Conservation (phyloP, 2,113 vertebrate genomes). For the Tetraodon nigroviridis region DNA sequence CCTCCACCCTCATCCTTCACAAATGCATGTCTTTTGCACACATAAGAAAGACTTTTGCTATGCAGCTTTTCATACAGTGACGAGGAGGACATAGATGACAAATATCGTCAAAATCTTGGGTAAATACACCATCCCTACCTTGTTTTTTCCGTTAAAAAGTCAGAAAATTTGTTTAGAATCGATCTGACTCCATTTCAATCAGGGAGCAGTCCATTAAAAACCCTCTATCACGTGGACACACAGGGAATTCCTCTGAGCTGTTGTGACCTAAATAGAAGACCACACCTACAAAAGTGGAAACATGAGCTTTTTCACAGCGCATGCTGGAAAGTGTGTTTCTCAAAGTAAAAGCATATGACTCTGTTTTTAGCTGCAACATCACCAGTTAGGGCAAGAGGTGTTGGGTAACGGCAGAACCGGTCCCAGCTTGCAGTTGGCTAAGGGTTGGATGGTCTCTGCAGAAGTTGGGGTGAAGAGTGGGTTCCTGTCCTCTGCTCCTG, state of each 20-base stretch:
- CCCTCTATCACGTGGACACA: conserved; percentile 45
- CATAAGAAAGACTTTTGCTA: no score
- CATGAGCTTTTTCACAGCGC: conserved; percentile 65
- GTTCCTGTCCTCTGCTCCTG: conserved; percentile 9
- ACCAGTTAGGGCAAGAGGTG: conserved; percentile 38
- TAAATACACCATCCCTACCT: not conserved
- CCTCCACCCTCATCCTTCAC: conserved; percentile 25
- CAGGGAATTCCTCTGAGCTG: conserved; percentile 64
- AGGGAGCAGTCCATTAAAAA: conserved; percentile 62
- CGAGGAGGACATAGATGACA: no score
- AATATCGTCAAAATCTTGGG: conserved; percentile 2
- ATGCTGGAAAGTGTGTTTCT: conserved; percentile 65
- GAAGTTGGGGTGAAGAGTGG: conserved; percentile 19
- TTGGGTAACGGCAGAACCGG: conserved; percentile 26
- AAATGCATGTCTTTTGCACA: no score
- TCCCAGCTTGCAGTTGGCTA: conserved; percentile 21
- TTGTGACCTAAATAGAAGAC: conserved; percentile 72
- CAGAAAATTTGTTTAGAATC: conserved; percentile 33
- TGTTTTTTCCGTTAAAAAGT: not conserved
- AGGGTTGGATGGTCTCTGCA: conserved; percentile 38
- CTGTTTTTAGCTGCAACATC: conserved; percentile 32
- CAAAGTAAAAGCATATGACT: conserved; percentile 77
- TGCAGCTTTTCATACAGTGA: no score
- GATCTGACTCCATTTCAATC: conserved; percentile 58
- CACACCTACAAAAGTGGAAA: conserved; percentile 70